A percentile compares a stretch with the other conserved stretches of the same genome.
phyloP scores from a whole-genome alignment of 2,113 vertebrate genomes.

The Seriola rivoliana region DNA sequence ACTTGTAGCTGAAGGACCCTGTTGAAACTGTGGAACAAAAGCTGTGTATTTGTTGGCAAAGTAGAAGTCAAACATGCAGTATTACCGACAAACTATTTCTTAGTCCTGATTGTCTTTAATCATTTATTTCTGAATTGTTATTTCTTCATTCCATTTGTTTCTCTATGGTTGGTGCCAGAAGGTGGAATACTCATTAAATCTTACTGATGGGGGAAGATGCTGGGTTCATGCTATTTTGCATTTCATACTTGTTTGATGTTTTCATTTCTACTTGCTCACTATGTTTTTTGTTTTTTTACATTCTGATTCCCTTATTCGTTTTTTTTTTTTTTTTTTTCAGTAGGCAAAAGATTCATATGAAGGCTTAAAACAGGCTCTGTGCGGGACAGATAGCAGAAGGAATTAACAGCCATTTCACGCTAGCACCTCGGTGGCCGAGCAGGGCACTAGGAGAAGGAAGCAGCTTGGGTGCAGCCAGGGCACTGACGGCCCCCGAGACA shows the following conservation, averaged over 20 bases:
- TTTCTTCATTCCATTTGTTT: conserved; percentile 62
- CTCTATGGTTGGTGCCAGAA: conserved; percentile 57
- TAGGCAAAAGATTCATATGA: conserved; percentile 68
- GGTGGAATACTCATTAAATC: conserved; percentile 77
- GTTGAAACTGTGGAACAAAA: conserved; percentile 41
- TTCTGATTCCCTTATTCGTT: conserved; percentile 57
- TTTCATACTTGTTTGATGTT: conserved; percentile 80
- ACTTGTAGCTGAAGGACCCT: conserved; percentile 6
- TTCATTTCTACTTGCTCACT: conserved; percentile 60
- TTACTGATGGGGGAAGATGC: conserved; percentile 69
- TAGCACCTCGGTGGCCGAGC: conserved; percentile 70
- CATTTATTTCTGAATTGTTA: conserved; percentile 48
- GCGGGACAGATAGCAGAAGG: conserved; percentile 82
- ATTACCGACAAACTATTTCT: conserved; percentile 46
- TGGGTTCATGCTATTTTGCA: conserved; percentile 77
- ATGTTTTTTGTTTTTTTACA: conserved; percentile 33
- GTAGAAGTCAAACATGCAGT: conserved; percentile 28
- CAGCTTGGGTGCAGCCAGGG: conserved; percentile 67
- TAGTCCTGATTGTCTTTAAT: conserved; percentile 47
- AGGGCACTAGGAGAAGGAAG: conserved; percentile 70
- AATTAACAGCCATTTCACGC: conserved; percentile 87
- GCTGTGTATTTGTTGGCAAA: conserved; percentile 9
- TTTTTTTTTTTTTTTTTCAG: conserved; percentile 51
- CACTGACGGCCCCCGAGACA: conserved; percentile 73
- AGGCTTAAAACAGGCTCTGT: conserved; percentile 84